Conservation (phyloP, 2,888 invertebrate species). For the Melangyna quadrimaculata region DNA sequence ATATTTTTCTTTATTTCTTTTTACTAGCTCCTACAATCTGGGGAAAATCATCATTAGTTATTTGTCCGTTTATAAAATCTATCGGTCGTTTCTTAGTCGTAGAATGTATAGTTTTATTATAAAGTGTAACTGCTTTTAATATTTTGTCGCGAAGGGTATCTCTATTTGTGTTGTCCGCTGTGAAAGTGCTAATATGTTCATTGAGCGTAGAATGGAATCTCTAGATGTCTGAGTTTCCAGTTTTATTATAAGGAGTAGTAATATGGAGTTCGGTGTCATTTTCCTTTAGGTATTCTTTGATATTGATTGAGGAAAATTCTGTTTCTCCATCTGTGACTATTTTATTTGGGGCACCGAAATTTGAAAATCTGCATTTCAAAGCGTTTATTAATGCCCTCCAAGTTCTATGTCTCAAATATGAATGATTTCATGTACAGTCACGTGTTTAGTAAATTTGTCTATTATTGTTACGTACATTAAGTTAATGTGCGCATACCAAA, state of each 20-base stretch:
- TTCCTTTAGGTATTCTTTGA: background rate
- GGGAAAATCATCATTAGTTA: background rate
- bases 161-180: background rate
- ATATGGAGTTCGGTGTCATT: background rate
- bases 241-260: constrained; percentile 4
- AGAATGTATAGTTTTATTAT: background rate
- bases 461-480: background rate
- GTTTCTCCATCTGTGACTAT: background rate
- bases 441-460: background rate
- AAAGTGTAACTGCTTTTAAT: background rate
- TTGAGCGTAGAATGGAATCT: background rate
- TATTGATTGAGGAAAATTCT: background rate
- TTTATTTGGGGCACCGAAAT: background rate
- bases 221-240: constrained; percentile 37
- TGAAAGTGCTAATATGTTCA: background rate
- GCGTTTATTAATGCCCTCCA: background rate
- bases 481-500: background rate
- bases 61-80: background rate
- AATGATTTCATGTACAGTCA: background rate
- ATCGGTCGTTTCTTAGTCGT: background rate
- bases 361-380: background rate
- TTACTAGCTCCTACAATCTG: background rate
- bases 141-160: background rate
- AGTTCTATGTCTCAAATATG: background rate
- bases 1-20: background rate